These are phyloP conservation scores for Dorcus parallelipipedus DNA, from an alignment of 2,888 invertebrate genomes.

Conservation along the genomic window DNA sequence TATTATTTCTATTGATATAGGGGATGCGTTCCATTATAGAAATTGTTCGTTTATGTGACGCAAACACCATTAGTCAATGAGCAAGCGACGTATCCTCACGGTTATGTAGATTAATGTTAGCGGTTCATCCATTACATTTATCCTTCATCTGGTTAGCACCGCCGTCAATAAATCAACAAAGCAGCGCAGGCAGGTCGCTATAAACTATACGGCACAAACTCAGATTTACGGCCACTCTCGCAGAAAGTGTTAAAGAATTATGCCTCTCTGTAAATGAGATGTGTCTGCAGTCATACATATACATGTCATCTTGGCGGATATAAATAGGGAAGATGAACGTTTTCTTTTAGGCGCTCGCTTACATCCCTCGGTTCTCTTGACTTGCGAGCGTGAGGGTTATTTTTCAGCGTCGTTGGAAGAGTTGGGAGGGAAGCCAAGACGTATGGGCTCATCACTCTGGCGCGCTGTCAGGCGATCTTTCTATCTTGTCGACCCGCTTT, in stretches of 20 bases:
- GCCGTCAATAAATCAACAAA: constrained; percentile 41
- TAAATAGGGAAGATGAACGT: constrained; percentile 48
- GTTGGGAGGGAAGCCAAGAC: constrained; percentile 42
- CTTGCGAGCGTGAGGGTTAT: constrained; percentile 45
- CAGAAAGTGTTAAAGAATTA: constrained; percentile 55
- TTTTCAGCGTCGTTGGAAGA: constrained; percentile 42
- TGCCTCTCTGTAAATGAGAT: constrained; percentile 55
- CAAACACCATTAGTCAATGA: constrained; percentile 18
- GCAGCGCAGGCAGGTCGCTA: constrained; percentile 35
- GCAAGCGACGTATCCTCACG: constrained; percentile 6
- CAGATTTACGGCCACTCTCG: constrained; percentile 47
- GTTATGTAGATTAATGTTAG: constrained; percentile 28
- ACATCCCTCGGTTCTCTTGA: constrained; percentile 31
- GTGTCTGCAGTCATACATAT: constrained; percentile 50
- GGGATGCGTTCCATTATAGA: constrained; percentile 2
- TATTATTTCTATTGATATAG: constrained; percentile 16
- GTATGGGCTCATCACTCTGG: constrained; percentile 49
- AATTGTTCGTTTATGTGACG: constrained; percentile 14
- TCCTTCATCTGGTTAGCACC: constrained; percentile 42
- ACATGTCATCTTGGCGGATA: constrained; percentile 47
- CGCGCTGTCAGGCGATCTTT: constrained; percentile 46
- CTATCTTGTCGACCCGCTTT: constrained; percentile 44
- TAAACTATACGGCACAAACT: constrained; percentile 43
- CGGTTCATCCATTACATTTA: constrained; percentile 44
- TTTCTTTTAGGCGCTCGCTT: constrained; percentile 39